Evolutionary conservation across 2,113 vertebrate species (phyloP), one percentile per base, ranked within the genome.

Genomic region (Nibea coibor): DNA sequence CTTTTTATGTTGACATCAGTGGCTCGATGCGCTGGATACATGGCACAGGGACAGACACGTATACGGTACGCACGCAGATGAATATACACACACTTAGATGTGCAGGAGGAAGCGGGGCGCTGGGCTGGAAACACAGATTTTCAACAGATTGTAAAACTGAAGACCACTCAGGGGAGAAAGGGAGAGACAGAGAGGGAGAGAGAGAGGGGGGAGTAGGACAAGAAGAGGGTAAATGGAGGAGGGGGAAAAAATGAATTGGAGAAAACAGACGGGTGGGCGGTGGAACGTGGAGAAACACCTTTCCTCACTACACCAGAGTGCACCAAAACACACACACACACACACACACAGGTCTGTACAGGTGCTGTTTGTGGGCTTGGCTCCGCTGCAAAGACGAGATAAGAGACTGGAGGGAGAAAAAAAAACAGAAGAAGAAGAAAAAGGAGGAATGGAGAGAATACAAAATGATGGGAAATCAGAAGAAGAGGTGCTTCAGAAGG

Each of bases 321-420:
- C 53, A 57, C 45, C n/a, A 17, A 11, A 10, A 63, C 47, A 35
- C 43, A 68, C 51, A 47, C 50, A 64, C 28, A 54, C 50, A 47
- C 50, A 68, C 47, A 43, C 50, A 75, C 17, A 43, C n/a, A 66
- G 35, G 48, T 72, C 9, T n/a, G 2, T 9, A 82, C 61, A 82
- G 74, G 85, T 83, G 76, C 35, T 51, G 67, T 77, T 86, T 79
- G 39, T 70, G 78, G 67, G 64, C 35, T 71, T 64, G 74, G 76
- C 75, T 81, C 42, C 16, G 43, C 90, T 92, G 89, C 84, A 84
- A 80, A 77, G 28, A 59, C n/a, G 84, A 92, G 85, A 93, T 91
- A 93, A 91, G 75, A 59, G 68, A 84, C 78, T 20, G 48, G 51
- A 85, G 71, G 50, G 59, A 81, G 51, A 80, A 35, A 26, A 48